A percentile compares a stretch with the other conserved stretches of the same genome.
These are phyloP conservation scores for Chlamydotis undulata DNA, from an alignment of 2,113 vertebrate genomes.

Conservation along the genomic window DNA sequence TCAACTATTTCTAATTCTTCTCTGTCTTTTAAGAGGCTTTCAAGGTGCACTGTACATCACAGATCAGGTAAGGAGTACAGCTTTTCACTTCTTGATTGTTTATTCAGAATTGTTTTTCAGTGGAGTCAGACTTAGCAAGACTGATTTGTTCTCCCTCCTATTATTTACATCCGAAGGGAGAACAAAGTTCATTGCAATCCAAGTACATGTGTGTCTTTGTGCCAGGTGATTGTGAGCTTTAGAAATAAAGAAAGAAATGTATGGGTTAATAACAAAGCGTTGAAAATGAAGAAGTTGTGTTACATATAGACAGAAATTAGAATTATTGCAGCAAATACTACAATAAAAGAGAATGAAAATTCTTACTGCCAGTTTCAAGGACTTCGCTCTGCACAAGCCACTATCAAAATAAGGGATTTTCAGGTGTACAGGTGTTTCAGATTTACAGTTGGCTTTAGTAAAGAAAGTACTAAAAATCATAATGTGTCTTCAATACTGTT, in stretches of 20 bases:
- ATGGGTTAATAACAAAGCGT: not conserved
- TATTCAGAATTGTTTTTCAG: not conserved
- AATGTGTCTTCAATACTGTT: not conserved
- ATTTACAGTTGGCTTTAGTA: not conserved
- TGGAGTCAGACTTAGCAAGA: not conserved
- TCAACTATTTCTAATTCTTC: slow-evolving; percentile 47
- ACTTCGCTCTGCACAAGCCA: not conserved
- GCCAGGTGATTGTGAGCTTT: not conserved
- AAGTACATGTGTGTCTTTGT: not conserved
- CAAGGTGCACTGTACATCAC: slow-evolving; percentile 31
- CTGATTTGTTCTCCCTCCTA: not conserved
- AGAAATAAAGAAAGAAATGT: not conserved
- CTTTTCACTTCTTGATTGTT: slow-evolving; percentile 37
- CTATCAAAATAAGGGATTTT: not conserved
- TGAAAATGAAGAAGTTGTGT: not conserved
- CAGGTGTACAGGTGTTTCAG: not conserved
- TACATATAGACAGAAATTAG: not conserved
- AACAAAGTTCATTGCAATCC: slow-evolving; percentile 9
- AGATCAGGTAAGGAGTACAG: slow-evolving; percentile 61
- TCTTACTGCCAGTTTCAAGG: not conserved
- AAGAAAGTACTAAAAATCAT: not conserved
- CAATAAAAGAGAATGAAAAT: not conserved
- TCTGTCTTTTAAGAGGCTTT: slow-evolving; percentile 37
- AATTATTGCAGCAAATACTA: not conserved
- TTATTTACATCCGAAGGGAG: slow-evolving; percentile 7